phyloP scores from a whole-genome alignment of 2,888 invertebrate species.

The Drosophila incognita region DNA sequence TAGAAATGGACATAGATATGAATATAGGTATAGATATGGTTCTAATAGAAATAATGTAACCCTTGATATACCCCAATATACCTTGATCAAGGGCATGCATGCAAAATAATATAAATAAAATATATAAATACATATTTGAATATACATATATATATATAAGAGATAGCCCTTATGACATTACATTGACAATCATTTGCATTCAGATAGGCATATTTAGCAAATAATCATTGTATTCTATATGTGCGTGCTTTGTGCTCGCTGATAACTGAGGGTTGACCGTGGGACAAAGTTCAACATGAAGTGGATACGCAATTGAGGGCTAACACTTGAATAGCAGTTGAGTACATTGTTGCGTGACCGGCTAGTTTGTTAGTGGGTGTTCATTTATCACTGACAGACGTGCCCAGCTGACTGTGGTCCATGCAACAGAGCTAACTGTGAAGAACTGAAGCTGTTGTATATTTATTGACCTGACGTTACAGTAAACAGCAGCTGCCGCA shows the following conservation, averaged over 20 bases:
- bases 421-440: conserved; percentile 13
- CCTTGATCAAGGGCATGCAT: neutral
- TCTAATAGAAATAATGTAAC: neutral
- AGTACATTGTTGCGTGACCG: conserved; percentile 54
- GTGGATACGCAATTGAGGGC: conserved; percentile 24
- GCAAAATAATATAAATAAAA: neutral
- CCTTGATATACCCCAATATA: neutral
- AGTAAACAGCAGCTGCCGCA: conserved; percentile 36
- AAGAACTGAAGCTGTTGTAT: conserved; percentile 12
- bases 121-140: neutral
- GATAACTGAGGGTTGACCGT: conserved; percentile 33
- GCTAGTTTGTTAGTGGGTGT: conserved; percentile 43
- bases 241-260: conserved; percentile 14
- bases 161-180: conserved; percentile 17
- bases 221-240: conserved; percentile 23
- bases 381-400: conserved; percentile 68
- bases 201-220: conserved; percentile 9
- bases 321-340: conserved; percentile 10
- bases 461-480: conserved; percentile 35
- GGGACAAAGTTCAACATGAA: conserved; percentile 34
- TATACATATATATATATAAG: neutral
- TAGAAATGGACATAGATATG: neutral
- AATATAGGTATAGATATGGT: neutral
- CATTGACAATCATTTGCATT: conserved; percentile 11
- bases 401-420: conserved; percentile 37